These are phyloP conservation scores for Aradophagus sp. DNA, from an alignment of 1,140 invertebrate species.

Conservation along the genomic window DNA sequence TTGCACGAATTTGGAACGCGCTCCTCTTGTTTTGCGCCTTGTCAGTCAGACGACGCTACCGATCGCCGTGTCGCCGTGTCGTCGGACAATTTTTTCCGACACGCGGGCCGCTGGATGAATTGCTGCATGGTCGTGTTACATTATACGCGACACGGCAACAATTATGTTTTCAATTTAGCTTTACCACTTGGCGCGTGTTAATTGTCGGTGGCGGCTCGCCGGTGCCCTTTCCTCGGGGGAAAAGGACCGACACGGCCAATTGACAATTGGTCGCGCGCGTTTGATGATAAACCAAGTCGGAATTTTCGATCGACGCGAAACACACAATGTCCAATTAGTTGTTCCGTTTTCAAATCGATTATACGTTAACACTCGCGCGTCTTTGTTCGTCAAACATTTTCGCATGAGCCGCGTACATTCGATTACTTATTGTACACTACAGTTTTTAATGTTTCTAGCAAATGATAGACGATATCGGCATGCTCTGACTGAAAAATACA, in stretches of 20 bases:
- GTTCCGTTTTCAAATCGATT: too few species aligned
- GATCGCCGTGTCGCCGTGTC: too few species aligned
- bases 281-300: too few species aligned
- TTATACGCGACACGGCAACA: conserved; percentile 42
- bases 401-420: conserved; percentile 28
- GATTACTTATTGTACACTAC: conserved; percentile 7
- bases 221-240: conserved; percentile 21
- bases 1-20: too few species aligned
- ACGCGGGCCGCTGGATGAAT: conserved; percentile 13
- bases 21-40: too few species aligned
- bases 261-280: conserved; percentile 38
- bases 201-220: conserved; percentile 33
- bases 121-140: conserved; percentile 41
- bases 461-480: conserved; percentile 52
- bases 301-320: too few species aligned
- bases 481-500: conserved; percentile 54
- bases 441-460: conserved; percentile 52
- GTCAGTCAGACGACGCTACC: too few species aligned
- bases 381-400: conserved; percentile 11
- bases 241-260: conserved; percentile 12
- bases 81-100: conserved; percentile 9
- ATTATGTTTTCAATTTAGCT: conserved; percentile 40
- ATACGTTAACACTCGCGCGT: too few species aligned
- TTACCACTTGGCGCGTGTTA: conserved; percentile 40
- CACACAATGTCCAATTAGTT: too few species aligned